Evolutionary conservation across 2,888 invertebrate genomes (phyloP), one percentile per base, ranked within the genome.

Genomic region (Chaetogeoica ovagalla): DNA sequence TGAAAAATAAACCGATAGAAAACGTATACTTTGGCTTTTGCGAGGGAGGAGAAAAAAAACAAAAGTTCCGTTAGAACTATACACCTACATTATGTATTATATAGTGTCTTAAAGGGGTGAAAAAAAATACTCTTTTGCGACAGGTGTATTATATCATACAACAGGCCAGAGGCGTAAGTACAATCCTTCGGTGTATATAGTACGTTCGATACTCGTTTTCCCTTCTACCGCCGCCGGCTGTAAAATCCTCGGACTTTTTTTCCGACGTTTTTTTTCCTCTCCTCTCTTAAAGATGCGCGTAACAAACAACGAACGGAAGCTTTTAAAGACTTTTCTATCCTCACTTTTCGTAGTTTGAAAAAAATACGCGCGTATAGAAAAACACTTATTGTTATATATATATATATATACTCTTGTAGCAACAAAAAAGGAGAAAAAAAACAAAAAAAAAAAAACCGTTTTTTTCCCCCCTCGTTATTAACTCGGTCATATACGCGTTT

Each of bases 251-350:
- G 63, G 55, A 63, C 71, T 79, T 63, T 77, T 59, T 37, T 60
- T 62, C 63, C 52, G 37, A 52, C 60, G 39, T 60, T 62, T 17
- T 72, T 15, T 48, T 13, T 48, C 13, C 13, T 11, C 13, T 48
- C 11, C 11, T 48, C 15, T 48, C 15, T 11, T 70, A 69, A 69
- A 19, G 60, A 69, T 39, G 63, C 21, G 55, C 60, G 52, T 63
- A 30, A 76, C 68, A 62, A 69, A 77, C 68, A 79, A 52, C 39
- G 15, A 48, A 79, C 52, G 11, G 19, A 70, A 77, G 63, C 70
- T 79, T 79, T 63, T 63, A 75, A 71, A 63, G 71, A 79, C 37
- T 71, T 66, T 71, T 21, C 48, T 68, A 19, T 59, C 9, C 43
- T 69, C 52, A 17, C 60, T 57, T 62, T 68, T 62, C 23, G 65